A percentile compares a stretch with the other conserved stretches of the same genome.
Evolutionary conservation across 2,113 vertebrate species (phyloP).

Genomic region (Sapajus apella): DNA sequence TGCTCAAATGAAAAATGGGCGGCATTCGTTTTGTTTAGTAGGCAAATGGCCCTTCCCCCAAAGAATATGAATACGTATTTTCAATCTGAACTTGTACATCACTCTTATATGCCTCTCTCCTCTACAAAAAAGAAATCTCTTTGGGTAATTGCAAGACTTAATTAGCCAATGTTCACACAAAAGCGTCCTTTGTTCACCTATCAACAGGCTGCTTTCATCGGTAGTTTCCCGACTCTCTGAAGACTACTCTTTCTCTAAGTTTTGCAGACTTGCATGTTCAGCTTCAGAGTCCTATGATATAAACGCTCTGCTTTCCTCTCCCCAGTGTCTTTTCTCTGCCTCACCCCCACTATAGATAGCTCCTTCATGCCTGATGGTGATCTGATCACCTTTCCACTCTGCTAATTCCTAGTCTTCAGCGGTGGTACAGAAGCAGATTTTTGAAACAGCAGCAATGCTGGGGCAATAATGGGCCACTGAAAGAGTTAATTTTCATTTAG

Average conservation of each 20-base stretch:
- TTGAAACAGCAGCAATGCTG: background rate
- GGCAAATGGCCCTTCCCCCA: constrained; percentile 45
- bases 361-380: background rate
- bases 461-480: background rate
- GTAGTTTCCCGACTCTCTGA: constrained; percentile 58
- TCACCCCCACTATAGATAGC: background rate
- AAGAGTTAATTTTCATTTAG: background rate
- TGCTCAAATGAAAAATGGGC: background rate
- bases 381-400: constrained; percentile 7
- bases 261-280: constrained; percentile 66
- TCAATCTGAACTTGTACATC: constrained; percentile 68
- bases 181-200: constrained; percentile 73
- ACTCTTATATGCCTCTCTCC: constrained; percentile 56
- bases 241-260: constrained; percentile 56
- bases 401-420: background rate
- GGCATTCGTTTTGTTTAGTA: constrained; percentile 62
- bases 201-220: constrained; percentile 63
- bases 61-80: constrained; percentile 74
- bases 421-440: background rate
- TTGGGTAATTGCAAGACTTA: constrained; percentile 72
- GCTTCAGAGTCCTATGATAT: constrained; percentile 31
- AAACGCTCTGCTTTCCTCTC: constrained; percentile 24
- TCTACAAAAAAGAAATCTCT: constrained; percentile 60
- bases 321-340: background rate
- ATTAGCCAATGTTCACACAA: constrained; percentile 71